These are phyloP conservation scores for Apodemus speciosus DNA, from an alignment of 2,113 vertebrate species.

Conservation along the genomic window DNA sequence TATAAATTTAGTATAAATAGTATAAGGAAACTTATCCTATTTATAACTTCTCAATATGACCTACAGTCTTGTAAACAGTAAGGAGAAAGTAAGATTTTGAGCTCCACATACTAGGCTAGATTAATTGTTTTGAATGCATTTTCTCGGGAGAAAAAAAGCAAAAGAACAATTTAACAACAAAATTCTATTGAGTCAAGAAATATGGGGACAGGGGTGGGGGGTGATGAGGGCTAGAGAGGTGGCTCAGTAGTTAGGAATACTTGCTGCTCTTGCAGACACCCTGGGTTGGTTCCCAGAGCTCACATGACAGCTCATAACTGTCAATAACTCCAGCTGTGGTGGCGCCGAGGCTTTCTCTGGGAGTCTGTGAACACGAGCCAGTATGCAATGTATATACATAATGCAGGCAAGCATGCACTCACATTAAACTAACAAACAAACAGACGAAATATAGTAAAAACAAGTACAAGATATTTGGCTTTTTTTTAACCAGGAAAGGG, in stretches of 20 bases:
- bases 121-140: neutral
- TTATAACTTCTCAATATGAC: neutral
- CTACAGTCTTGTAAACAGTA: neutral
- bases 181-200: slow-evolving; percentile 14
- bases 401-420: neutral
- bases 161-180: neutral
- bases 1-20: too few species aligned
- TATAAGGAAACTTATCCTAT: neutral
- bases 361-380: neutral
- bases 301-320: too few species aligned
- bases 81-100: neutral
- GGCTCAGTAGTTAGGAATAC: neutral
- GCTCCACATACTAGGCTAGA: neutral
- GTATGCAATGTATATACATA: neutral
- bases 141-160: neutral
- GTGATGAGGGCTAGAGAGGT: neutral
- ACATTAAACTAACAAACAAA: neutral
- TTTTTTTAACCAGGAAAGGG: neutral
- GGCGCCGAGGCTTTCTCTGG: too few species aligned
- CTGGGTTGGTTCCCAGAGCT: neutral
- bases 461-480: neutral
- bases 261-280: neutral
- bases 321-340: neutral
- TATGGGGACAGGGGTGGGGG: neutral
- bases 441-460: neutral